Base-by-base conservation (phyloP, 2,797 vertebrate genomes). In the Chelmon rostratus region DNA sequence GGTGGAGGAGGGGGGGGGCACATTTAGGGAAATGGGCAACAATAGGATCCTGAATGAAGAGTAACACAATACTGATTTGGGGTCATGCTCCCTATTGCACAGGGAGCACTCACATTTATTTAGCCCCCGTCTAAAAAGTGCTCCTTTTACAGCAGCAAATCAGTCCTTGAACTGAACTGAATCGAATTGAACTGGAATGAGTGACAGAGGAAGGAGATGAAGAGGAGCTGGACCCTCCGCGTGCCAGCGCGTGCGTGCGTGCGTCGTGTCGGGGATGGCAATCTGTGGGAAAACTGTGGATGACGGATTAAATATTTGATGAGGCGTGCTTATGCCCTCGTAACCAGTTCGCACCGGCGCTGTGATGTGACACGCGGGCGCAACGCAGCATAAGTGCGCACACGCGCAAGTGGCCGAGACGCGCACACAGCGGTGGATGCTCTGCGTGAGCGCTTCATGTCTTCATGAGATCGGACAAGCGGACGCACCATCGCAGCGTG, bases 381-480 rank as follows among this genome's bases (percentile, higher is more conserved):
- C 25, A 74, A 74, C 54, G 37, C 50, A 38, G 67, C 73, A 66
- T 37, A 47, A 47, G 37, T 37, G 28, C 52, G 16, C 28, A 1
- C 50, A 10, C 42, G 16, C n/a, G 28, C 28, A 62, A 61, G n/a
- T 2, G 11, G 11, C 4, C 13, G 23, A 25, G 23, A 40, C 56
- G 44, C 40, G 28, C 58, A 58, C 50, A 44, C n/a, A 73, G 70
- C 53, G 57, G 78, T 66, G 80, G 75, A 56, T 75, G 44, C 79
- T 80, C 76, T 78, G 82, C 28, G 47, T 63, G 76, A 81, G 49
- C 73, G 82, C 73, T 42, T 49, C 79, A 4, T 52, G 78, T 79
- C 52, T 88, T 83, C 68, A 83, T 86, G 77, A 57, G 78, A 91
- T 79, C 84, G 70, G 89, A 91, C 89, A 88, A 52, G 85, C 73